Conservation (phyloP, 2,113 vertebrate genomes). For the Nesogale talazaci region DNA sequence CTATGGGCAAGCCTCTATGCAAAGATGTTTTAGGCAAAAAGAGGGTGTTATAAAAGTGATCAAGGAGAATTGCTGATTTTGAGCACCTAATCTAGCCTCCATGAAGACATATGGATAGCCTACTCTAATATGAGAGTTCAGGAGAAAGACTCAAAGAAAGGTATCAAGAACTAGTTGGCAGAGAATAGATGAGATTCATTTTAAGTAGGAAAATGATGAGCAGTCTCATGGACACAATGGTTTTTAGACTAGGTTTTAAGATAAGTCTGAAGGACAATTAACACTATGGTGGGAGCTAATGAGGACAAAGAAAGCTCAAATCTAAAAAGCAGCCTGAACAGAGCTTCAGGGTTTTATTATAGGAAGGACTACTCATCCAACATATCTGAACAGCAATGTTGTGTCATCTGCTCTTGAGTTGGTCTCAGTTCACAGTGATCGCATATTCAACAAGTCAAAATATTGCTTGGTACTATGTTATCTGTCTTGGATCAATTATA, state of each 20-base stretch:
- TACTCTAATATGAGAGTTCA: neutral
- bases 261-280: neutral
- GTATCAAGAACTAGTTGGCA: neutral
- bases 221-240: neutral
- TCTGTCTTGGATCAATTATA: neutral
- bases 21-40: neutral
- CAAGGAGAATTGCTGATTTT: constrained; percentile 25
- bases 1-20: neutral
- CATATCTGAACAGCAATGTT: neutral
- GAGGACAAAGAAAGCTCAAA: neutral
- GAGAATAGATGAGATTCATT: neutral
- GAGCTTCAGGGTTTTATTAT: neutral
- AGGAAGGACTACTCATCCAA: neutral
- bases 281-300: neutral
- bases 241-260: neutral
- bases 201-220: neutral
- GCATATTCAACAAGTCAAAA: neutral
- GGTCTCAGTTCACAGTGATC: neutral
- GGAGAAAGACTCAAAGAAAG: neutral
- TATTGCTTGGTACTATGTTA: neutral
- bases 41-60: neutral
- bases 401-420: neutral
- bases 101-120: neutral
- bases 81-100: neutral
- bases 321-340: neutral